A percentile compares a stretch with the other conserved stretches of the same genome.
These are phyloP conservation scores for Parnassius glacialis DNA, from an alignment of 2,888 invertebrate species.

Conservation along the genomic window DNA sequence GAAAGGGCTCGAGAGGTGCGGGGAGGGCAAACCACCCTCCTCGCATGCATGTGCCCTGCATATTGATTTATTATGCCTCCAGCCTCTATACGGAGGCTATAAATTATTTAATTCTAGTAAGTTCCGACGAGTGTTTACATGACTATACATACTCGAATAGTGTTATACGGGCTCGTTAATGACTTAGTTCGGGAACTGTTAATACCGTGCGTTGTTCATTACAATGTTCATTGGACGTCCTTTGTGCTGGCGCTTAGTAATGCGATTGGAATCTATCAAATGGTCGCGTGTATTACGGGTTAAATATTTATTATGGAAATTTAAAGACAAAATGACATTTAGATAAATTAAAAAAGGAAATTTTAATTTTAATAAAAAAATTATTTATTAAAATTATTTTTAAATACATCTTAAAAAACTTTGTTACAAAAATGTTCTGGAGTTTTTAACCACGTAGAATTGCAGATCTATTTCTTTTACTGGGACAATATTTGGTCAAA, in stretches of 20 bases:
- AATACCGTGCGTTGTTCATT: constrained; percentile 25
- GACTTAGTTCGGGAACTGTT: constrained; percentile 26
- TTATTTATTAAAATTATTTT: no score
- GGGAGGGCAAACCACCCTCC: constrained; percentile 43
- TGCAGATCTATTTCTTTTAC: no score
- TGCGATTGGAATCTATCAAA: constrained; percentile 25
- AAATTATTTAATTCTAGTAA: constrained; percentile 78
- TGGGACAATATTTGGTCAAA: no score
- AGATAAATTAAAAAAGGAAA: no score
- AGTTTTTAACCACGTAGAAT: no score
- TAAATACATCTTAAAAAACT: no score
- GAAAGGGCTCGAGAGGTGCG: constrained; percentile 63
- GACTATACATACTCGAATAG: constrained; percentile 26
- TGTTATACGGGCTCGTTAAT: constrained; percentile 24
- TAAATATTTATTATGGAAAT: background rate
- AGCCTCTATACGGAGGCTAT: constrained; percentile 62
- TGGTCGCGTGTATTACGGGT: constrained; percentile 5
- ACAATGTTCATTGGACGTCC: constrained; percentile 23
- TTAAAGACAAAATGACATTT: no score
- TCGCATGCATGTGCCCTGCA: constrained; percentile 74
- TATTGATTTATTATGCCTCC: constrained; percentile 78
- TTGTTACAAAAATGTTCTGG: no score
- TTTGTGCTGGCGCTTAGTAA: constrained; percentile 20
- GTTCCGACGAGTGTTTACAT: constrained; percentile 64
- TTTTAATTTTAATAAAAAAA: no score